These are phyloP conservation scores for Oncorhynchus masou DNA, from an alignment of 2,113 vertebrate species.

Conservation along the genomic window DNA sequence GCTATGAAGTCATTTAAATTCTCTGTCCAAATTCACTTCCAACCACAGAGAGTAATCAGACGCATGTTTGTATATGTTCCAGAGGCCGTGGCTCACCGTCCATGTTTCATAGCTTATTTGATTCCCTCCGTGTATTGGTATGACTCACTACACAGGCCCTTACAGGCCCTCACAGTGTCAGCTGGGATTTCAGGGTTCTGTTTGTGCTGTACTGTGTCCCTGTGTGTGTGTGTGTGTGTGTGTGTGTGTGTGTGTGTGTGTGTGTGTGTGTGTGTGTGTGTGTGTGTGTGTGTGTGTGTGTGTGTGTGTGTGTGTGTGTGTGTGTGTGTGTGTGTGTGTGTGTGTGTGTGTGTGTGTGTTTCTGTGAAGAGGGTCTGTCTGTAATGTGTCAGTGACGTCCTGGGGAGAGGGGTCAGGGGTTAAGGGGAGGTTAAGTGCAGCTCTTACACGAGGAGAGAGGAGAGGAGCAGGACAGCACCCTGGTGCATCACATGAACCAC, in stretches of 20 bases:
- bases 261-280: too few species aligned
- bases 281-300: too few species aligned
- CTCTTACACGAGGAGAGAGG: slow-evolving; percentile 29
- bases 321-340: background rate
- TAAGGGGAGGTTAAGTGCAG: slow-evolving; percentile 58
- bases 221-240: background rate
- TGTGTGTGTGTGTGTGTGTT: background rate
- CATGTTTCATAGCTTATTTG: slow-evolving; percentile 63
- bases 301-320: background rate
- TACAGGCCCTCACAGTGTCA: background rate
- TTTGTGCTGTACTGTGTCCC: slow-evolving; percentile 10
- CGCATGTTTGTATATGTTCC: slow-evolving; percentile 62
- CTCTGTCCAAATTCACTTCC: slow-evolving; percentile 7
- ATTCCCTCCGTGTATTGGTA: slow-evolving; percentile 40
- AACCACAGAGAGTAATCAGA: slow-evolving; percentile 59
- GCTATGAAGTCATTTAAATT: slow-evolving; percentile 45
- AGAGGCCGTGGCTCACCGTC: slow-evolving; percentile 28
- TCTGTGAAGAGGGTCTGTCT: slow-evolving; percentile 49
- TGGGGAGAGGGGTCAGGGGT: slow-evolving; percentile 7
- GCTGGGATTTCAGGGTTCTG: background rate
- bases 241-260: too few species aligned
- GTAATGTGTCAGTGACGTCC: slow-evolving; percentile 48
- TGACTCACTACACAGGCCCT: slow-evolving; percentile 36
- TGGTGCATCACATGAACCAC: slow-evolving; percentile 14
- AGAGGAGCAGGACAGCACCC: slow-evolving; percentile 14